Evolutionary conservation across 2,888 invertebrate genomes (phyloP).

Genomic region (Endomychus coccineus): DNA sequence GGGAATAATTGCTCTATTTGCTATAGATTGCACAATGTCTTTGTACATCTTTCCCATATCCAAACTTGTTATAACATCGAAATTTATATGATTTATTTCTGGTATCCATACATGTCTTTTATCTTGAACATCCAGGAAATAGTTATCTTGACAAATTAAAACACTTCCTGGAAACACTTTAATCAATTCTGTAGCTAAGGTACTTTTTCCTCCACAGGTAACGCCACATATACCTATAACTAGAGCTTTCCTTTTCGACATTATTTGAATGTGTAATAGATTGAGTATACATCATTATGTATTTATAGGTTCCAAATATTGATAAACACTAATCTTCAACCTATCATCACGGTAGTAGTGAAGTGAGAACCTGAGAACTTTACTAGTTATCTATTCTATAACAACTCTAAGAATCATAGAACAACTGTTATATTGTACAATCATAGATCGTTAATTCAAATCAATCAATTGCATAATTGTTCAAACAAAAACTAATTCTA

Average conservation of each 20-base stretch:
- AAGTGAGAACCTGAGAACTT: too few relatives aligned
- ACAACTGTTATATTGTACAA: too few relatives aligned
- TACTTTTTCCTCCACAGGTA: slow-evolving; percentile 79
- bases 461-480: too few relatives aligned
- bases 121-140: slow-evolving; percentile 61
- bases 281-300: too few relatives aligned
- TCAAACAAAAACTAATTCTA: too few relatives aligned
- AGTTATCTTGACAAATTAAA: slow-evolving; percentile 67
- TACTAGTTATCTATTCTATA: too few relatives aligned
- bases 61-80: slow-evolving; percentile 62
- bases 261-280: too few relatives aligned
- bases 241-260: slow-evolving; percentile 14
- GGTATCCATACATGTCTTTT: slow-evolving; percentile 56
- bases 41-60: slow-evolving; percentile 64
- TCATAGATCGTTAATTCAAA: too few relatives aligned
- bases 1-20: slow-evolving; percentile 14
- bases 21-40: slow-evolving; percentile 49
- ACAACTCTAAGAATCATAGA: too few relatives aligned
- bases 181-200: slow-evolving; percentile 54
- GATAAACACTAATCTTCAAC: too few relatives aligned
- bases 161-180: slow-evolving; percentile 40
- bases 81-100: slow-evolving; percentile 66
- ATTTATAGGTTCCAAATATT: too few relatives aligned
- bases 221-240: slow-evolving; percentile 69
- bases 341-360: too few relatives aligned